These are phyloP conservation scores for Lordiphosa collinella DNA, from an alignment of 1,140 invertebrate genomes.

Conservation along the genomic window DNA sequence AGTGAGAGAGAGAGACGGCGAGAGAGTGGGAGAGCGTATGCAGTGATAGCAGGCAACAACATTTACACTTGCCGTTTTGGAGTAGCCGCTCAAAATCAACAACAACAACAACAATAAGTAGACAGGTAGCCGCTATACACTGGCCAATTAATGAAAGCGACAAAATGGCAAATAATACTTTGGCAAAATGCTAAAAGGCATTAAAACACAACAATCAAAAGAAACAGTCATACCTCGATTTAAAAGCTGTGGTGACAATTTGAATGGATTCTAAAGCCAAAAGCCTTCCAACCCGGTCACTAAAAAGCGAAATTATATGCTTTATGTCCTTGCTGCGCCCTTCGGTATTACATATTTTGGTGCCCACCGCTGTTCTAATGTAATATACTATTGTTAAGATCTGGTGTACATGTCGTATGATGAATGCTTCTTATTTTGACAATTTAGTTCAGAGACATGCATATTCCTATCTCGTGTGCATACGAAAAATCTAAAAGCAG, in stretches of 20 bases:
- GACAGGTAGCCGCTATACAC: conserved; percentile 49
- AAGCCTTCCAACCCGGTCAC: no score
- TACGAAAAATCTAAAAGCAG: no score
- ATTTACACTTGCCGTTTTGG: conserved; percentile 44
- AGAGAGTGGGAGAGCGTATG: conserved; percentile 14
- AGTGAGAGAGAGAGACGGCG: conserved; percentile 9
- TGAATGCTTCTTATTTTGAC: no score
- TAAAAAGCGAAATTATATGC: no score
- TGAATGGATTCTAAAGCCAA: no score
- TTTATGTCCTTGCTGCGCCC: no score
- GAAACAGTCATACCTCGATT: neutral
- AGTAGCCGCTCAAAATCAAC: conserved; percentile 15
- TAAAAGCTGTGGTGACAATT: neutral
- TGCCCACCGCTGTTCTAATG: no score
- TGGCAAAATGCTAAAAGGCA: conserved; percentile 15
- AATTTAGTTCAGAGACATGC: no score
- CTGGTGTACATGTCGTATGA: no score
- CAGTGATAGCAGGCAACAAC: conserved; percentile 43
- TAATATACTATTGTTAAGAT: no score
- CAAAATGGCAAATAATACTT: conserved; percentile 69
- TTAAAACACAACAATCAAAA: conserved; percentile 6
- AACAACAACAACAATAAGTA: conserved; percentile 8
- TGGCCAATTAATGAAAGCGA: conserved; percentile 69
- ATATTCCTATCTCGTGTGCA: no score
- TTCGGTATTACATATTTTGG: no score